Evolutionary conservation across 2,797 vertebrate species (phyloP).

Genomic region (Platalea minor): DNA sequence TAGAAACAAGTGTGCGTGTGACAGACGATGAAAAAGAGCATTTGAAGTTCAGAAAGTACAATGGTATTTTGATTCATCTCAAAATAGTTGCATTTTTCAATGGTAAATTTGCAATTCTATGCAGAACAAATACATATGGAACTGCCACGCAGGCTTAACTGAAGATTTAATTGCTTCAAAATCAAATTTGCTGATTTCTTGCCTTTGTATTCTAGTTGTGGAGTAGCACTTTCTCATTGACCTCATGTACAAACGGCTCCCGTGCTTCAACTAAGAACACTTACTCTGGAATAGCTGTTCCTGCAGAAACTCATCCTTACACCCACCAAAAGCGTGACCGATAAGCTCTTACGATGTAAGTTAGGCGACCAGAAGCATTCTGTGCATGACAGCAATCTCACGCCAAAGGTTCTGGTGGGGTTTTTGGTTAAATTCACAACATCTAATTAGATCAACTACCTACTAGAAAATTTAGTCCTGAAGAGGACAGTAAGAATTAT

Average conservation of each 20-base stretch:
- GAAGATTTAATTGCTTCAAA: not conserved
- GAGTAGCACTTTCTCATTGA: not conserved
- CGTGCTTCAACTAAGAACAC: not conserved
- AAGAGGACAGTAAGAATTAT: constrained; percentile 82
- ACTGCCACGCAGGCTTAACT: not conserved
- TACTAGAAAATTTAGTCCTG: constrained; percentile 84
- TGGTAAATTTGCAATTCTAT: not conserved
- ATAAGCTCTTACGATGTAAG: not conserved
- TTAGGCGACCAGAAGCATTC: not conserved
- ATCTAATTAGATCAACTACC: constrained; percentile 79
- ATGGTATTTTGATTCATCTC: not conserved
- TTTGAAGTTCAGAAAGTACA: not conserved
- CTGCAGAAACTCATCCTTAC: not conserved
- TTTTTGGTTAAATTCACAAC: not conserved
- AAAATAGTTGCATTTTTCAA: not conserved
- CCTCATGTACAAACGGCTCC: not conserved
- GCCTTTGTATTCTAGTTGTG: not conserved
- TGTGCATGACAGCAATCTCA: constrained; percentile 78
- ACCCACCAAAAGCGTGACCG: not conserved
- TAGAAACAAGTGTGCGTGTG: not conserved
- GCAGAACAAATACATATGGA: not conserved
- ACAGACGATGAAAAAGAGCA: not conserved
- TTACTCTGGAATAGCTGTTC: not conserved
- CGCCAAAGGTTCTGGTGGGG: constrained; percentile 31
- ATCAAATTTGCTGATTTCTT: not conserved